A percentile compares a stretch with the other conserved stretches of the same genome.
These are phyloP conservation scores for Eulimnadia texana DNA, from an alignment of 1,140 invertebrate species.

Conservation along the genomic window DNA sequence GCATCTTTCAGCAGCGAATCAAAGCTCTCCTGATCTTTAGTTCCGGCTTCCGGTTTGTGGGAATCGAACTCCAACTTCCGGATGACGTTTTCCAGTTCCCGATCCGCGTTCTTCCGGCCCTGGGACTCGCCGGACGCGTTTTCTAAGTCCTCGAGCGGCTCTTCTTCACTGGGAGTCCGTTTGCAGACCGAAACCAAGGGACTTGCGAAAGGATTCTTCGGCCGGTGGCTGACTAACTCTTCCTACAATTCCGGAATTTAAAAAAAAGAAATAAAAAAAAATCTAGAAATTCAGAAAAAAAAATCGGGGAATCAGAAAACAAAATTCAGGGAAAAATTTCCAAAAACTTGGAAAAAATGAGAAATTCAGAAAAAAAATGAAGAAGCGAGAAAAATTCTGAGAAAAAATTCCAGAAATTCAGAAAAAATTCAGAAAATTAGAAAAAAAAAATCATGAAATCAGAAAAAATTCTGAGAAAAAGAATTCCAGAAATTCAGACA, in stretches of 20 bases:
- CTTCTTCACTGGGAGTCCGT: neutral
- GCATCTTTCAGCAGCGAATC: constrained; percentile 1
- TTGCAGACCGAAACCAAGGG: neutral
- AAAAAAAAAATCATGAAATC: too few relatives aligned
- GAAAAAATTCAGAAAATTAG: too few relatives aligned
- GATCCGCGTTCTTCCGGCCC: too few relatives aligned
- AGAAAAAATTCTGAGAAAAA: too few relatives aligned
- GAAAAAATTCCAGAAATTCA: too few relatives aligned
- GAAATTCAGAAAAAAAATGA: too few relatives aligned
- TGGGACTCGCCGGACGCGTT: too few relatives aligned
- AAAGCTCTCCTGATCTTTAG: neutral
- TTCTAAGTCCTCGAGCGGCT: neutral
- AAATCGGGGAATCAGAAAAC: too few relatives aligned
- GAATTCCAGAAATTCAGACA: too few relatives aligned
- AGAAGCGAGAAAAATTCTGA: too few relatives aligned
- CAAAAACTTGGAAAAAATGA: too few relatives aligned
- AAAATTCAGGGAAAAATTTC: too few relatives aligned
- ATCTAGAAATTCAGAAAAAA: neutral
- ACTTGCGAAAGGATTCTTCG: neutral
- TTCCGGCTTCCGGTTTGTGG: neutral
- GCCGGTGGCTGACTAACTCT: neutral
- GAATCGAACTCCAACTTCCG: neutral
- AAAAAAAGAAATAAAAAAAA: neutral
- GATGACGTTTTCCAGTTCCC: neutral
- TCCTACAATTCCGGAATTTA: neutral